Base-by-base conservation (phyloP, 2,888 invertebrate species). In the Tromatobia lineatoria region DNA sequence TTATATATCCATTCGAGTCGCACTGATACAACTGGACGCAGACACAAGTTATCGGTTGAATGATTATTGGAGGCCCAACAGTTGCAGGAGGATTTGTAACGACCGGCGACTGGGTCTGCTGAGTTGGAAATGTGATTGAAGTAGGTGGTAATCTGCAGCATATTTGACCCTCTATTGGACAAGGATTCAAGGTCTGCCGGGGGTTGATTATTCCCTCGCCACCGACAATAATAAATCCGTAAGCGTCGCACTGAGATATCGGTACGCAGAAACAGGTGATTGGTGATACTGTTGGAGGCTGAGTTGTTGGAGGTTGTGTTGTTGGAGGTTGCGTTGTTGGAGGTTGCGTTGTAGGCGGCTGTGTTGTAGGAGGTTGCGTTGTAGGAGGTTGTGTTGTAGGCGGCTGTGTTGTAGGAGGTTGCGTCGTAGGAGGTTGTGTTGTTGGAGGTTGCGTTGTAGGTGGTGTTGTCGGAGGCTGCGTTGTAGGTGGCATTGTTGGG, bases 151-250 rank as follows among this genome's bases (percentile, higher is more conserved):
- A n/a, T 1, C 83, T 87, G 66, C 93, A 93, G 70, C 93, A 93
- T 2, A 92, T 87, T 76, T 88, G 88, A 20, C 86, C 88, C 2
- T 69, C 79, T 2, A 45, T 71, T 1, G 86, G 79, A 57, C 90
- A 90, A 0, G 80, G 83, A 11, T 85, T 69, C n/a, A 80, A 8
- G n/a, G 87, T 87, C 61, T 87, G 87, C 47, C 90, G 82, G 0
- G 92, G 92, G 67, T 89, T 86, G 13, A 92, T 90, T 34, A 90
- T 73, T 25, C 90, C 90, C 54, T 88, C 88, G 2, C 92, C 92
- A 2, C 87, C 87, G 6, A 88, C 66, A 4, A 87, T 86, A n/a
- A 90, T 67, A 11, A 87, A 84, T 6, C 89, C 89, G 11, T 80
- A 86, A 0, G 88, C 86, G 76, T 87, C 83, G 71, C 93, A 93